Percentiles rank a stretch among this genome's conserved stretches.
Conservation (phyloP, 1,140 invertebrate genomes). For the Drosophila grimshawi region DNA sequence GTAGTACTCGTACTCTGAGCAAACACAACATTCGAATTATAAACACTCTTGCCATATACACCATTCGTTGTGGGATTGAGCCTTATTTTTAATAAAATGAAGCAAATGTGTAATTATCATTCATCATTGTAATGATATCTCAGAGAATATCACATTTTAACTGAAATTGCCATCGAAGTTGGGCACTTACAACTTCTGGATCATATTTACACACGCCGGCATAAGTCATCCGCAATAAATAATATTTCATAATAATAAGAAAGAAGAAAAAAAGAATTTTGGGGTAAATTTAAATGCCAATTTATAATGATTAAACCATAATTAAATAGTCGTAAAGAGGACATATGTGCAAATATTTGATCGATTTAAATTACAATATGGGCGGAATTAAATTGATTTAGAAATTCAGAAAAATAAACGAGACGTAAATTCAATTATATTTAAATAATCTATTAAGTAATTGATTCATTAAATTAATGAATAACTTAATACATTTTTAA, state of each 20-base stretch:
- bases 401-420: constrained; percentile 31
- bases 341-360: constrained; percentile 28
- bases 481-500: constrained; percentile 13
- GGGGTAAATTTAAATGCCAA: constrained; percentile 1
- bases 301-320: constrained; percentile 5
- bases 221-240: constrained; percentile 24
- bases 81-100: constrained; percentile 47
- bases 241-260: constrained; percentile 3
- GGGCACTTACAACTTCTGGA: constrained; percentile 7
- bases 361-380: constrained; percentile 5
- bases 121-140: constrained; percentile 15
- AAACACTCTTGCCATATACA: constrained; percentile 23
- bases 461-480: constrained; percentile 48
- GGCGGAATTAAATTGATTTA: constrained; percentile 14
- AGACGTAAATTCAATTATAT: constrained; percentile 39
- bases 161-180: constrained; percentile 2
- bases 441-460: constrained; percentile 31
- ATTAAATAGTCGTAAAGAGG: constrained; percentile 11
- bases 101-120: constrained; percentile 8
- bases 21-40: constrained; percentile 1
- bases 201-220: constrained; percentile 2
- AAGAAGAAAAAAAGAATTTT: not conserved
- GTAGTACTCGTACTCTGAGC: constrained; percentile 1
- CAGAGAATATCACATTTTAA: constrained; percentile 23
- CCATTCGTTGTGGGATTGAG: constrained; percentile 56